A percentile compares a stretch with the other conserved stretches of the same genome.
These are phyloP conservation scores for Caenorhabditis briggsae DNA, from an alignment of 1,140 invertebrate species.

Conservation along the genomic window DNA sequence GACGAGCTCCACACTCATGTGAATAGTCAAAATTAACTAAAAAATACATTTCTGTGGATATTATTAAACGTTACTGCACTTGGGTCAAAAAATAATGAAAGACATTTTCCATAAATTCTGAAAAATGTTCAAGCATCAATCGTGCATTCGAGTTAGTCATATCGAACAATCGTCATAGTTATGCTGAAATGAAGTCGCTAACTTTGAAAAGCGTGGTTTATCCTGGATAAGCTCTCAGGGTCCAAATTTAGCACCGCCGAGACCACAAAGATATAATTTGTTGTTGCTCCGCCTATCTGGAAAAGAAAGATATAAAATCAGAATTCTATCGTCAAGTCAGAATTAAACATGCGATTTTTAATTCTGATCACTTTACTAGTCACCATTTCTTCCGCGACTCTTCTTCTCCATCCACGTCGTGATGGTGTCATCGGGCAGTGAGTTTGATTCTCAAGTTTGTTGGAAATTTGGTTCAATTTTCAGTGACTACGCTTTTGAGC, in stretches of 20 bases:
- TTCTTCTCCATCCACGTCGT: neutral
- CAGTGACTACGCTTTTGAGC: conserved; percentile 2
- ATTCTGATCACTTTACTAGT: neutral
- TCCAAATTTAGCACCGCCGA: neutral
- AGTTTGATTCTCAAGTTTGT: neutral
- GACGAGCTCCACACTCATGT: no score
- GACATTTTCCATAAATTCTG: no score
- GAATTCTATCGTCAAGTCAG: no score
- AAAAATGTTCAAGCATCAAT: no score
- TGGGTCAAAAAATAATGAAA: no score
- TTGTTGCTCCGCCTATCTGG: neutral
- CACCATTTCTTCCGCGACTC: neutral
- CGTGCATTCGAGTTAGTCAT: no score
- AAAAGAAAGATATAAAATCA: no score
- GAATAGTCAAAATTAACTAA: no score
- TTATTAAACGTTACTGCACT: no score
- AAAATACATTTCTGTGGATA: no score
- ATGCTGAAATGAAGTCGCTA: neutral
- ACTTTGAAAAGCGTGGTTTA: neutral
- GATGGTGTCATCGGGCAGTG: neutral
- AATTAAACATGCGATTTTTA: no score
- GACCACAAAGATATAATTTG: neutral
- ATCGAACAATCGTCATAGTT: neutral
- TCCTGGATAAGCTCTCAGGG: neutral
- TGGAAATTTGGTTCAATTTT: neutral